Evolutionary conservation across 2,888 invertebrate species (phyloP).

Genomic region (Volucella inanis): DNA sequence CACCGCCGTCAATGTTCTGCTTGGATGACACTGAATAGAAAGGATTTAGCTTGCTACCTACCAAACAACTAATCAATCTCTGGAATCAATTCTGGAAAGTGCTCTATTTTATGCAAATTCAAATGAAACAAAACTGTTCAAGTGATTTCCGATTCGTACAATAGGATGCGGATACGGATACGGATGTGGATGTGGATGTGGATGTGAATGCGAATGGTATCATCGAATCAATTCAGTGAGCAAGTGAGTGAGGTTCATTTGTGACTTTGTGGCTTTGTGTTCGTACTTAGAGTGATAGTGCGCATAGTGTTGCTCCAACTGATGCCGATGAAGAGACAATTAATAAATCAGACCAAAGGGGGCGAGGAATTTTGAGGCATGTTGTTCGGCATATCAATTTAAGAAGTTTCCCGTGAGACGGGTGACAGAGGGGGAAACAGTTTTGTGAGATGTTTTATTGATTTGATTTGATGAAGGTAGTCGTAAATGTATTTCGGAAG

Average conservation of each 20-base stretch:
- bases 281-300: neutral
- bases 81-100: slow-evolving; percentile 40
- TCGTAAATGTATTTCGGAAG: slow-evolving; percentile 7
- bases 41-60: slow-evolving; percentile 18
- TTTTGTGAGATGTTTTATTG: slow-evolving; percentile 12
- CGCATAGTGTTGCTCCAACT: neutral
- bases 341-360: slow-evolving; percentile 52
- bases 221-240: slow-evolving; percentile 26
- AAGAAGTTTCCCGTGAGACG: slow-evolving; percentile 21
- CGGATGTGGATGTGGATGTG: too few species aligned
- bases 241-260: slow-evolving; percentile 11
- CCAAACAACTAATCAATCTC: slow-evolving; percentile 61
- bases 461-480: slow-evolving; percentile 19
- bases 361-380: slow-evolving; percentile 34
- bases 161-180: too few species aligned
- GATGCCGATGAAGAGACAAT: slow-evolving; percentile 36
- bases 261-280: slow-evolving; percentile 30
- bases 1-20: neutral
- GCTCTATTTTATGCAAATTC: slow-evolving; percentile 69
- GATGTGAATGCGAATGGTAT: too few species aligned
- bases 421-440: neutral
- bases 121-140: slow-evolving; percentile 69
- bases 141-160: slow-evolving; percentile 47
- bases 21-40: neutral
- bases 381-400: slow-evolving; percentile 13